phyloP scores from a whole-genome alignment of 2,113 vertebrate genomes.

The Emydocephalus ijimae region DNA sequence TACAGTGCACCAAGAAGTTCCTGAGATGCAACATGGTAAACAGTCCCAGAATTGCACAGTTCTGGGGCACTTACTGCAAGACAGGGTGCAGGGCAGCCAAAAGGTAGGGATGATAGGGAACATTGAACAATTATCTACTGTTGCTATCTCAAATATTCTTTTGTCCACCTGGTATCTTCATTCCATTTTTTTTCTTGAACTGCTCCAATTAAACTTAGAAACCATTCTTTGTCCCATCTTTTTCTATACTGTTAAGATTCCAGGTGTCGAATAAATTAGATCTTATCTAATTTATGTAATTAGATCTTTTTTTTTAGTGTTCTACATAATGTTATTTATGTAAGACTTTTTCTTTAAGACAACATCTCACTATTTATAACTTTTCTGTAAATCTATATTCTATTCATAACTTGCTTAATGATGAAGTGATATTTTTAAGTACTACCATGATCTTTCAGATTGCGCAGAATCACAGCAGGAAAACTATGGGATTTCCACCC shows the following conservation, averaged over 20 bases:
- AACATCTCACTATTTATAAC: neutral
- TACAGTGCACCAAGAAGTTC: neutral
- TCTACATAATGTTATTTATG: neutral
- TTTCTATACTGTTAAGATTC: neutral
- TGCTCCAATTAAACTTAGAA: neutral
- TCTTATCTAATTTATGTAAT: neutral
- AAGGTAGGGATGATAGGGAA: neutral
- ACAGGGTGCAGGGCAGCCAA: neutral
- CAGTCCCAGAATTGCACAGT: neutral
- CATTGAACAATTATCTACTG: neutral
- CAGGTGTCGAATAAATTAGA: neutral
- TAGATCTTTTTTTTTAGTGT: neutral
- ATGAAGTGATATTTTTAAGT: conserved; percentile 17
- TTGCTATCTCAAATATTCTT: neutral
- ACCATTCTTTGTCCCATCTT: neutral
- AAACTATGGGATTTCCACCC: conserved; percentile 55
- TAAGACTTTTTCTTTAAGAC: neutral
- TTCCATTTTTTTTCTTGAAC: neutral
- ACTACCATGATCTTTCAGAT: conserved; percentile 59
- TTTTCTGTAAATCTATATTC: conserved; percentile 24
- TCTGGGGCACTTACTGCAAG: neutral
- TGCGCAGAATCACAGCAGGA: conserved; percentile 52
- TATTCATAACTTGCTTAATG: conserved; percentile 12
- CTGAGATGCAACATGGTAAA: neutral
- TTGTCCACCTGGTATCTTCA: neutral